These are phyloP conservation scores for Melikaiella ostensackeni DNA, from an alignment of 2,888 invertebrate genomes.

Conservation along the genomic window DNA sequence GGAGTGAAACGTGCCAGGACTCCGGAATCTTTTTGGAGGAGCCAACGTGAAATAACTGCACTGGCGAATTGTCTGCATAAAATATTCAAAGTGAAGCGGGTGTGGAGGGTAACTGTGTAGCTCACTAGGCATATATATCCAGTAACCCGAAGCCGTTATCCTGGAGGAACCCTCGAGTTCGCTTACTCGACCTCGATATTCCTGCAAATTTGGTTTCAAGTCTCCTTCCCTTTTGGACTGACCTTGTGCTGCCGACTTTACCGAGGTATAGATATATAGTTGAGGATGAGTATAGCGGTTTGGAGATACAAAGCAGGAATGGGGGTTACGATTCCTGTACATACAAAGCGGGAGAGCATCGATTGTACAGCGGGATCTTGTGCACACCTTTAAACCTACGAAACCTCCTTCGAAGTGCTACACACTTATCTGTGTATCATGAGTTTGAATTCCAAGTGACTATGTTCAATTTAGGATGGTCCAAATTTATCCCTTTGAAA, in stretches of 20 bases:
- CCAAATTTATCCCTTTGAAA: too few relatives aligned
- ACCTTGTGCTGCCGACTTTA: conserved; percentile 42
- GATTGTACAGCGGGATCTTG: conserved; percentile 40
- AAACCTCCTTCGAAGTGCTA: conserved; percentile 36
- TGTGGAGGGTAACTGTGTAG: conserved; percentile 54
- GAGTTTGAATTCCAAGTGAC: conserved; percentile 18
- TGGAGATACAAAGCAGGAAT: conserved; percentile 63
- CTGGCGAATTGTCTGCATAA: conserved; percentile 74
- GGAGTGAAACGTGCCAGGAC: conserved; percentile 67
- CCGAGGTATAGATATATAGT: conserved; percentile 53
- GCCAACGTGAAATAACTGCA: conserved; percentile 73
- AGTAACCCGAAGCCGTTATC: conserved; percentile 68
- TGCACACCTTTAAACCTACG: conserved; percentile 23
- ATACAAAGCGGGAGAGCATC: conserved; percentile 36
- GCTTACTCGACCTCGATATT: conserved; percentile 57
- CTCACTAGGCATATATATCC: conserved; percentile 61
- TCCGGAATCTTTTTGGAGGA: conserved; percentile 66
- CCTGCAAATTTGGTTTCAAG: conserved; percentile 50
- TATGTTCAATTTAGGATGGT: neutral
- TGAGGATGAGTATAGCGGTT: conserved; percentile 65
- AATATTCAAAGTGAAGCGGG: conserved; percentile 71
- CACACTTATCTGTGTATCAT: conserved; percentile 34
- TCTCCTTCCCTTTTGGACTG: conserved; percentile 40
- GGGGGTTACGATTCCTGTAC: conserved; percentile 43
- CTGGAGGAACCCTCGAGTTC: conserved; percentile 50